A percentile compares a stretch with the other conserved stretches of the same genome.
phyloP scores from a whole-genome alignment of 2,113 vertebrate species.

The Callithrix jacchus region DNA sequence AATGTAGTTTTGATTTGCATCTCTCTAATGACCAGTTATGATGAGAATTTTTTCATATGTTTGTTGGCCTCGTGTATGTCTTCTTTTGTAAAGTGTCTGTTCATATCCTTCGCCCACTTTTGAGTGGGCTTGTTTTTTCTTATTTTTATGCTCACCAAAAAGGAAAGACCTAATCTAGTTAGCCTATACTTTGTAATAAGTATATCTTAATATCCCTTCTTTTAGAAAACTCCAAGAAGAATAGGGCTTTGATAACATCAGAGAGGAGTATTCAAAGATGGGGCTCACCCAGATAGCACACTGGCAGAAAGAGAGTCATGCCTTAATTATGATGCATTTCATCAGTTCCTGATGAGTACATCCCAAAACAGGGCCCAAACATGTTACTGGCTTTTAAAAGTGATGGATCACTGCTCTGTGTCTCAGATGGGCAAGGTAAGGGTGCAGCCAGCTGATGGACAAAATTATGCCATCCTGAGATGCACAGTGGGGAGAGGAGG shows the following conservation, averaged over 20 bases:
- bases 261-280: neutral
- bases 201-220: neutral
- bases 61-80: too few relatives aligned
- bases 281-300: neutral
- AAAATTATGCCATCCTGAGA: neutral
- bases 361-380: neutral
- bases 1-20: too few relatives aligned
- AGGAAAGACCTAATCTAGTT: neutral
- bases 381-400: neutral
- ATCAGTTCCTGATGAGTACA: slow-evolving; percentile 28
- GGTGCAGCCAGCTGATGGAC: neutral
- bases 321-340: neutral
- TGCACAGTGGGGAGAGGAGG: too few relatives aligned
- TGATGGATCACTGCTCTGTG: neutral
- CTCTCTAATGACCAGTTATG: too few relatives aligned
- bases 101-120: too few relatives aligned
- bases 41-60: too few relatives aligned
- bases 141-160: neutral
- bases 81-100: too few relatives aligned
- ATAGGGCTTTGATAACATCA: neutral
- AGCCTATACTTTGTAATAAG: neutral
- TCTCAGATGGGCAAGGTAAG: neutral
- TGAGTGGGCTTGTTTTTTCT: too few relatives aligned
- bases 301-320: neutral
- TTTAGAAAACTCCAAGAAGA: neutral